Base-by-base conservation (phyloP, 1,140 invertebrate species). In the Rhopalosiphum maidis region DNA sequence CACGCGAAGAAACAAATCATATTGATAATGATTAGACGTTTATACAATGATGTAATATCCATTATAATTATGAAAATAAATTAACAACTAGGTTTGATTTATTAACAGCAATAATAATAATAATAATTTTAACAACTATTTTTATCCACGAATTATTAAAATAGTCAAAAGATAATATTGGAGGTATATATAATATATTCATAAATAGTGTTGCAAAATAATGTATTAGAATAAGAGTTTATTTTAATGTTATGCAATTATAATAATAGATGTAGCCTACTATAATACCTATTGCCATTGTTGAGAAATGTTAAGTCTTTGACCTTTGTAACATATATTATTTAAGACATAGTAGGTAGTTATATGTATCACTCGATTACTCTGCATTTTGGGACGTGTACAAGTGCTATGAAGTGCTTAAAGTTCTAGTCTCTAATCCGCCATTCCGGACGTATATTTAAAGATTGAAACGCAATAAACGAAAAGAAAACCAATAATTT, bases 21-120 rank as follows among this genome's bases (percentile, higher is more conserved):
- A 77, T 77, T 77, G 60, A 77, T 77, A 77, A n/a, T 77, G 60
- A 77, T 77, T 77, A 77, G 60, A 77, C 60, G 60, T 77, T 21
- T 77, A 77, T 77, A 77, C 30, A 68, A n/a, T 77, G 60, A 77
- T 77, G 60, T 77, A 77, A 77, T 77, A 77, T 77, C 60, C n/a
- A 77, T 77, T 77, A 77, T n/a, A 35, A 77, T 77, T 77, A n/a
- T 18, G n/a, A 77, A 77, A 77, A 77, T 77, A 77, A 77, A 77
- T 77, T 77, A 77, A 77, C 30, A 68, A n/a, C 60, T n/a, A 4
- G n/a, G 60, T 77, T 77, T 77, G 60, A 77, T 77, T 77, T 77
- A 77, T 77, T 77, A 77, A 35, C n/a, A 77, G 60, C 60, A 77
- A 77, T 77, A 77, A 77, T 77, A 77, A 77, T 77, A 77, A 77